Conservation (phyloP, 1,140 invertebrate genomes). For the Leptonema lineaticorne region DNA sequence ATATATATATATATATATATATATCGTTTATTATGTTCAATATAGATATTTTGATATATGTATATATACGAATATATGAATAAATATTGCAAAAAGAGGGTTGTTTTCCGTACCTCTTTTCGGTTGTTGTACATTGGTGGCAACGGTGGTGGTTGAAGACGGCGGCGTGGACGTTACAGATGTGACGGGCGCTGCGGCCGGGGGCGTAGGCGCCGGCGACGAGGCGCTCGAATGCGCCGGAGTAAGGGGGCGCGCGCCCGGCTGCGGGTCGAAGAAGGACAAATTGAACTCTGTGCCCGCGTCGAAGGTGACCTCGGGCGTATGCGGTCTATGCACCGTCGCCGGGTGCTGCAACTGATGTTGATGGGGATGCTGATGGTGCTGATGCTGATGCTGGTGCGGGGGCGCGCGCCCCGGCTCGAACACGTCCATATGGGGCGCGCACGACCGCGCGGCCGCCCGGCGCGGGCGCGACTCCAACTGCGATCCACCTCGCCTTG, state of each 20-base stretch:
- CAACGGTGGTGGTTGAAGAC: no score
- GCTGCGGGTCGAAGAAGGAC: slow-evolving; percentile 73
- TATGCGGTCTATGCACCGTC: slow-evolving; percentile 39
- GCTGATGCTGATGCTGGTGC: slow-evolving; percentile 13
- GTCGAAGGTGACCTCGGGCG: slow-evolving; percentile 70
- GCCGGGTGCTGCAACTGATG: background rate
- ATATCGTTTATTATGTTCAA: no score
- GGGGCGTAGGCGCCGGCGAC: slow-evolving; percentile 68
- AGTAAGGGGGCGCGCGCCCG: slow-evolving; percentile 49
- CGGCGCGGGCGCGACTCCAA: slow-evolving; percentile 10
- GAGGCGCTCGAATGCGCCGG: slow-evolving; percentile 66
- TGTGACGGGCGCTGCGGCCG: slow-evolving; percentile 55
- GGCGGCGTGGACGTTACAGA: slow-evolving; percentile 50
- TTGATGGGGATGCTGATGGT: background rate
- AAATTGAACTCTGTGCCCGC: slow-evolving; percentile 75
- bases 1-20: no score
- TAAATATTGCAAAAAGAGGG: no score
- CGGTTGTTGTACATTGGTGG: slow-evolving; percentile 22
- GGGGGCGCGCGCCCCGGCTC: slow-evolving; percentile 31
- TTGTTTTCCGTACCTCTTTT: slow-evolving; percentile 28
- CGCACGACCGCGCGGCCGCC: slow-evolving; percentile 16
- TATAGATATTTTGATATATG: no score
- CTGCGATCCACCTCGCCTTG: background rate
- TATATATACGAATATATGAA: no score
- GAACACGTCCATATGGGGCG: slow-evolving; percentile 36